Base-by-base conservation (phyloP, 1,140 invertebrate species). In the Drosophila persimilis region DNA sequence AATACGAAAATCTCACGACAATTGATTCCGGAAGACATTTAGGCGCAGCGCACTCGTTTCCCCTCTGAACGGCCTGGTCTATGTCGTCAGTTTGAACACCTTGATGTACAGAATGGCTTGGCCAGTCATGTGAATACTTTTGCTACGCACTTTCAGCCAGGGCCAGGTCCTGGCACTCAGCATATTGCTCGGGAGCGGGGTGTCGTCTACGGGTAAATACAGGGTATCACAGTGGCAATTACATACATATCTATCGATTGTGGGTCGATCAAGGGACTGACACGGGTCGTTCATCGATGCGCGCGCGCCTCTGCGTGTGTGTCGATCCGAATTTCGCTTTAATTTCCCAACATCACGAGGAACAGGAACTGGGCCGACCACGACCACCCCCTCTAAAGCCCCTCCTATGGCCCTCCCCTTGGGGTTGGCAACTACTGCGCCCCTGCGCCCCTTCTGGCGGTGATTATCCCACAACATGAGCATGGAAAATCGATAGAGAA, bases 1-100 rank as follows among this genome's bases (percentile, higher is more conserved):
- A 90, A 90, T 83, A 90, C 89, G 89, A 90, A 90, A 90, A 90
- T 90, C 90, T 90, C 89, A 90, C 89, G 89, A 90, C 89, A 89
- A 89, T 90, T 90, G 71, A 90, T 90, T 90, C 89, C 89, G 89
- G 89, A 90, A 90, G 89, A 90, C 89, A 90, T 90, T 90, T 86
- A 84, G 83, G 85, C 76, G 73, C 74, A 26, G 85, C 76, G 80
- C 70, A 78, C 69, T 73, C 35, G 46, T 80, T 69, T 62, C 50
- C 48, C 55, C 58, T 66, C 58, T 17, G 29, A 13, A 5, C 63
- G 8, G 31, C 9, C 24, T 15, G n/a, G n/a, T 55, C 41, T 29
- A 74, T 47, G 41, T 58, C 48, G 73, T 70, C 52, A 64, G 84
- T 69, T 81, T 86, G 64, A 85, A 88, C 81, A 85, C 81, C 86